phyloP scores from a whole-genome alignment of 2,113 vertebrate species.

The Anseranas semipalmata region DNA sequence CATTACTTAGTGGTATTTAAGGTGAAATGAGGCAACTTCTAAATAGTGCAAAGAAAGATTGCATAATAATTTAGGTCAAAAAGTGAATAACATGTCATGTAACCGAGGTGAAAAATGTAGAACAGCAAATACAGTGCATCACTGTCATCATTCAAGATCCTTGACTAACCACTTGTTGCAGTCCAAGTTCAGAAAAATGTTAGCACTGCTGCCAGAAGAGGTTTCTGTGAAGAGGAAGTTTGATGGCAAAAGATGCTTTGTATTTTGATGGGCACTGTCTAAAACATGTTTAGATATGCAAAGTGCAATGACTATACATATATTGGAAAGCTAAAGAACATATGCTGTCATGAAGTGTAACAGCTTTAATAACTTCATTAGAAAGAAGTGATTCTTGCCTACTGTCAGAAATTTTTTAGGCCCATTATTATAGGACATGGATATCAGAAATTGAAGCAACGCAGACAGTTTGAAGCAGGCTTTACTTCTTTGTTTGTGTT shows the following conservation, averaged over 20 bases:
- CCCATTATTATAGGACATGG: neutral
- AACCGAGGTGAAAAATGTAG: neutral
- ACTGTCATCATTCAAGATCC: neutral
- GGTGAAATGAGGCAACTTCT: conserved; percentile 47
- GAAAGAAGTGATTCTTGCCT: neutral
- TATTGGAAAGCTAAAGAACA: neutral
- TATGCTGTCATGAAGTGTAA: neutral
- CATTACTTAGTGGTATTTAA: neutral
- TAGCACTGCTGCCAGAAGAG: neutral
- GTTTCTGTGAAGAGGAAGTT: neutral
- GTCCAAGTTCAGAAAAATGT: neutral
- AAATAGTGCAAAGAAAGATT: neutral
- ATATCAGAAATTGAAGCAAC: neutral
- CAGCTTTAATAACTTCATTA: neutral
- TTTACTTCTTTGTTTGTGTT: neutral
- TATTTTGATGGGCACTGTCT: neutral
- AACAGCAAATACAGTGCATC: neutral
- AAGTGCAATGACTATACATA: accelerated
- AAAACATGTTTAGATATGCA: neutral
- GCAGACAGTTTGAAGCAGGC: neutral
- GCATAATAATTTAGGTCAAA: conserved; percentile 46
- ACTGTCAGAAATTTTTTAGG: neutral
- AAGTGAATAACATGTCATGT: neutral
- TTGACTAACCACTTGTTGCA: neutral
- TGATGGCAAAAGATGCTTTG: neutral